Base-by-base conservation (phyloP, 2,113 vertebrate species). In the Thymallus thymallus region DNA sequence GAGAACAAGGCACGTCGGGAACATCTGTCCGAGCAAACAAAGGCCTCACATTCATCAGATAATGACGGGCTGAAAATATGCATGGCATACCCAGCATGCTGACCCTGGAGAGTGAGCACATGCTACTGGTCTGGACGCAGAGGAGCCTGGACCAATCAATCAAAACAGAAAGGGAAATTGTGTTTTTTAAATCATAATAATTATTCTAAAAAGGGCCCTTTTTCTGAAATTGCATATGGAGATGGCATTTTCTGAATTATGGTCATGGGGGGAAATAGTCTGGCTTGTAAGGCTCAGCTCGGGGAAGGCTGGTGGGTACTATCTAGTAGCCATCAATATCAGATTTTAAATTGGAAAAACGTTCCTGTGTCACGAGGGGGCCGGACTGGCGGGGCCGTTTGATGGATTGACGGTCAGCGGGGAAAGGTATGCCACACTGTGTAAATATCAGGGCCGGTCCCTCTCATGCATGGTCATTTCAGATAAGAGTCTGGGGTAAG, bases 311-410 rank as follows among this genome's bases (percentile, higher is more conserved):
- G 80, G 68, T 68, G 60, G 77, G 85, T 29, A 55, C 70, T 51
- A 51, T 14, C 48, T 51, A 85, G 85, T 83, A 82, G 80, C 86
- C 83, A 88, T 89, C 88, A 88, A 87, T 85, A 89, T 91, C 88
- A 90, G 75, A 87, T 88, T 85, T 85, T 86, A 88, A 88, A 89
- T 86, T 90, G 86, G 84, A 89, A 89, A 88, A 88, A 88, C 71
- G 71, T 84, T 88, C 84, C 77, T 79, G 72, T 86, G 86, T 88
- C 88, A 80, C 78, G 72, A 71, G 78, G 80, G 84, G 87, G 84
- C 75, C n/a, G 79, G 76, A 82, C 80, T 69, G 23, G 68, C 2
- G 80, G 80, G 58, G 73, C 68, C 68, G 18, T 56, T 84, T 92
- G 90, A 91, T 90, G 83, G 85, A 91, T 90, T 71, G 75, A 82